These are phyloP conservation scores for Sparus aurata DNA, from an alignment of 2,797 vertebrate genomes.

Conservation along the genomic window DNA sequence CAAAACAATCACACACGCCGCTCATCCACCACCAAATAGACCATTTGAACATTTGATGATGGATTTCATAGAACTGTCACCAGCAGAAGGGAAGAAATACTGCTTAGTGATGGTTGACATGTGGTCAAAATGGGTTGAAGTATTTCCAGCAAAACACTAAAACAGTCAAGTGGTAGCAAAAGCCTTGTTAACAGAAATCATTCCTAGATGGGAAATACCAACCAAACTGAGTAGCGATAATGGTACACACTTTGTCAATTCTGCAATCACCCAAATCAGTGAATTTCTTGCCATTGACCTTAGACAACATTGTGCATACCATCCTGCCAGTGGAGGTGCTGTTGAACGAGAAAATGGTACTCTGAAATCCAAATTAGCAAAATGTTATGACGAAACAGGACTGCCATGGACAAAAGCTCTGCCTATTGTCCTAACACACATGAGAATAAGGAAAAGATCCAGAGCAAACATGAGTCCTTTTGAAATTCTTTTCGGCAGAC, in stretches of 20 bases:
- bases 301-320: slow-evolving; percentile 11
- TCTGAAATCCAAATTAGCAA: neutral
- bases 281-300: slow-evolving; percentile 1
- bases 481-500: neutral
- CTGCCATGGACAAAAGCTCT: neutral
- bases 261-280: neutral
- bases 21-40: neutral
- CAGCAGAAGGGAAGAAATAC: slow-evolving; percentile 12
- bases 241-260: neutral
- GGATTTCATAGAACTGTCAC: slow-evolving; percentile 19
- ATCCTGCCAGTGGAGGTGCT: neutral
- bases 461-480: no score
- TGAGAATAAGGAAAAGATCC: neutral
- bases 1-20: rapidly evolving
- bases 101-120: slow-evolving; percentile 13
- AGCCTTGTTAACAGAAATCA: neutral
- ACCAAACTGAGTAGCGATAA: slow-evolving; percentile 1
- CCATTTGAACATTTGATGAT: slow-evolving; percentile 16
- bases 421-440: neutral
- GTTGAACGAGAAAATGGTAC: slow-evolving; percentile 13
- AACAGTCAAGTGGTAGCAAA: neutral
- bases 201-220: slow-evolving; percentile 11
- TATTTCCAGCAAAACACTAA: neutral
- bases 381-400: neutral
- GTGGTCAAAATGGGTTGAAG: slow-evolving; percentile 2